Base-by-base conservation (phyloP, 2,113 vertebrate species). In the Castor canadensis region DNA sequence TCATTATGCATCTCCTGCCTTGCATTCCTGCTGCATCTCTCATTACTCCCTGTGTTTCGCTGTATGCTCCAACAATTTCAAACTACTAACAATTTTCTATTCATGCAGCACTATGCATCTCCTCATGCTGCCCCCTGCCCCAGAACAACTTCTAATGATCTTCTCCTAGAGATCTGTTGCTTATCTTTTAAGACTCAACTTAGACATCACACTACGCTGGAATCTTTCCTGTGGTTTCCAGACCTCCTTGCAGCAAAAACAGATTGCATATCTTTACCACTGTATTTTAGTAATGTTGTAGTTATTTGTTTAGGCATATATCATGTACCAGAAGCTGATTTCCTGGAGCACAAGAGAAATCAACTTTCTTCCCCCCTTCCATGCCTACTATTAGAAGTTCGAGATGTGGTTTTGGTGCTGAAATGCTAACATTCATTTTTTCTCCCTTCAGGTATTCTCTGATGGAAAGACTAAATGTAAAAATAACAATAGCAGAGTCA, bases 271-370 rank as follows among this genome's bases (percentile, higher is more conserved):
- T 76, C 12, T 8, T 91, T 86, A 60, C 32, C 20, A 9, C 24
- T 35, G 58, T 85, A 40, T 66, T 80, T 64, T 75, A 60, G 62
- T 71, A 54, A 62, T 24, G 9, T 17, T 45, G 5, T 73, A 83
- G 73, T 52, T 95, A 80, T 77, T 87, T 81, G 49, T 58, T 92
- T 92, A 94, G 16, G 52, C 49, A 52, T 89, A 85, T 96, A 28
- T 79, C 45, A 89, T 49, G 66, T 83, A 79, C 24, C 35, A 30
- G 49, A 86, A 89, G 64, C 28, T 83, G 49, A 35, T 87, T 66
- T 87, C 62, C 88, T 81, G 52, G 15, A 89, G 19, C 20, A 80
- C 35, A 49, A 54, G 35, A 67, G 45, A 10, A 52, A 85, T 56
- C 49, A 15, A 38, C 20, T 43, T 24, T 79, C 35, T 73, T 69